Evolutionary conservation across 2,797 vertebrate species (phyloP).

Genomic region (Sebastes umbrosus): DNA sequence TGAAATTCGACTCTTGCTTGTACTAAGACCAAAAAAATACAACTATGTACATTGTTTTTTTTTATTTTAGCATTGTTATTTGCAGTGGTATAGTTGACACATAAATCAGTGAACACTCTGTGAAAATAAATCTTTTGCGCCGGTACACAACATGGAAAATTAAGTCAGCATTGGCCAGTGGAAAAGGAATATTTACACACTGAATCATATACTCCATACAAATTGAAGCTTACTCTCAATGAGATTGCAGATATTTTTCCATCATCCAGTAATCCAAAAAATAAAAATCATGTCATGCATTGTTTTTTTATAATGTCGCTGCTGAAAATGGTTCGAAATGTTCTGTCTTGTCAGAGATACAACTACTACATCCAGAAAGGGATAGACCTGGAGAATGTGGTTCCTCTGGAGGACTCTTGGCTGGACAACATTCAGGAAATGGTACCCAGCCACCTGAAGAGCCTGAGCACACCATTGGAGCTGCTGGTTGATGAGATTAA

Average conservation of each 20-base stretch:
- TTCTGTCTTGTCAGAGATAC: slow-evolving; percentile 78
- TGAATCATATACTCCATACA: background rate
- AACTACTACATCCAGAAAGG: slow-evolving; percentile 85
- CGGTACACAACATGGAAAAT: background rate
- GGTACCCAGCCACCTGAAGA: slow-evolving; percentile 82
- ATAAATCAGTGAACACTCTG: background rate
- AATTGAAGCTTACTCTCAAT: background rate
- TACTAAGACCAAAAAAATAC: background rate
- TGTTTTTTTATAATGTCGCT: background rate
- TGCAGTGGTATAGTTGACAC: background rate
- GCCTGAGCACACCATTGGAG: slow-evolving; percentile 57
- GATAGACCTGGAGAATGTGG: slow-evolving; percentile 82
- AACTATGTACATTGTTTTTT: background rate
- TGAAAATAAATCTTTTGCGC: background rate
- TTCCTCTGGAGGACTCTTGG: slow-evolving; percentile 86
- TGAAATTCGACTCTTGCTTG: background rate
- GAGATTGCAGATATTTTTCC: background rate
- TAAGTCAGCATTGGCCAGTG: background rate
- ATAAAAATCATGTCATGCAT: background rate
- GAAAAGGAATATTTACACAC: background rate
- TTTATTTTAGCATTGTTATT: background rate
- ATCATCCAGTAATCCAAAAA: background rate
- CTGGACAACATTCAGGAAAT: slow-evolving; percentile 79
- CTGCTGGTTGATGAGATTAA: slow-evolving; percentile 85
- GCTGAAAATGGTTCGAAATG: background rate